A percentile compares a stretch with the other conserved stretches of the same genome.
Evolutionary conservation across 2,888 invertebrate genomes (phyloP).

Genomic region (Suillia variegata): DNA sequence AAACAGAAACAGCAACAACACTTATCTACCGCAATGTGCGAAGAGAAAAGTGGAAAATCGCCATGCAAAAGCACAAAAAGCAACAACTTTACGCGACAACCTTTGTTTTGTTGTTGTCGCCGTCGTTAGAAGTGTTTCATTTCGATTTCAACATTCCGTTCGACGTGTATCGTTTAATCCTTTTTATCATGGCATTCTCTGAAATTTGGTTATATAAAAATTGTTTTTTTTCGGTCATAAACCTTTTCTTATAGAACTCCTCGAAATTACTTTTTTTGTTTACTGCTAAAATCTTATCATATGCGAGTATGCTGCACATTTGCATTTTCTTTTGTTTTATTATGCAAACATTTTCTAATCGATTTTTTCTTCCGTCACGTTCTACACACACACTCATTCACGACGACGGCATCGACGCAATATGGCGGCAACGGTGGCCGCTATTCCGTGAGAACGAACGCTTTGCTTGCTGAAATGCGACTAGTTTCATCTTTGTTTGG

Average conservation of each 20-base stretch:
- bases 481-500: slow-evolving; percentile 47
- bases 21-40: slow-evolving; percentile 2
- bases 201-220: too few species aligned
- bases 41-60: neutral
- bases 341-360: neutral
- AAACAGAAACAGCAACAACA: too few species aligned
- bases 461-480: slow-evolving; percentile 49
- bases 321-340: too few species aligned
- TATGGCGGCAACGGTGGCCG: slow-evolving; percentile 43
- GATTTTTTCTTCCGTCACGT: slow-evolving; percentile 21
- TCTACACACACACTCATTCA: slow-evolving; percentile 33
- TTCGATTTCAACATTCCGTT: too few species aligned
- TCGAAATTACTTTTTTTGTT: neutral
- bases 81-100: neutral
- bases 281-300: neutral
- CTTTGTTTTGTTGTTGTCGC: neutral
- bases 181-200: neutral
- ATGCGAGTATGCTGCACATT: too few species aligned
- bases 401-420: slow-evolving; percentile 37
- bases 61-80: neutral
- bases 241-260: too few species aligned
- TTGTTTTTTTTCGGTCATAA: neutral
- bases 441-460: too few species aligned
- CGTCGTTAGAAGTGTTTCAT: neutral
- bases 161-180: neutral